These are phyloP conservation scores for Gallinago media DNA, from an alignment of 2,113 vertebrate genomes.

Conservation along the genomic window DNA sequence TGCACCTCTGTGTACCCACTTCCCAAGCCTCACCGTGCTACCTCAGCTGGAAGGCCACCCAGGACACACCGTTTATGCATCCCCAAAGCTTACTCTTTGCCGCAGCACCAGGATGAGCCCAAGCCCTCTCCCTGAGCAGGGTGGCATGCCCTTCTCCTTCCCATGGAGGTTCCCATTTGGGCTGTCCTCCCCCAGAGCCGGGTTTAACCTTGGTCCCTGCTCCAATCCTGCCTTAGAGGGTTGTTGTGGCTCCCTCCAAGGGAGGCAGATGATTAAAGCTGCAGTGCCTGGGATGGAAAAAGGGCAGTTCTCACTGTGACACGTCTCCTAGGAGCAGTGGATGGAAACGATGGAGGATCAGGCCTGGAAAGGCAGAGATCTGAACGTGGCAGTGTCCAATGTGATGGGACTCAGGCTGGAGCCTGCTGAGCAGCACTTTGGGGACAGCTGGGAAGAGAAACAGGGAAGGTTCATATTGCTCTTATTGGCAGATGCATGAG, in stretches of 20 bases:
- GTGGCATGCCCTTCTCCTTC: background rate
- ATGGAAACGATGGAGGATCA: background rate
- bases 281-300: background rate
- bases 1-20: background rate
- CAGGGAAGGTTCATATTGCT: background rate
- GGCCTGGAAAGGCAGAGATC: background rate
- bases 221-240: background rate
- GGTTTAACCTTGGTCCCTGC: background rate
- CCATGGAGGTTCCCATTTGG: background rate
- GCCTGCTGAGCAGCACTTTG: background rate
- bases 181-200: background rate
- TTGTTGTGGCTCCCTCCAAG: background rate
- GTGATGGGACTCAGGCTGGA: fast-evolving
- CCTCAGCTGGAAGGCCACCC: background rate
- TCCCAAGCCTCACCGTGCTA: background rate
- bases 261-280: background rate
- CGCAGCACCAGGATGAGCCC: background rate
- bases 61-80: fast-evolving
- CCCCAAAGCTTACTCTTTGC: background rate
- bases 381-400: fast-evolving
- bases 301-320: background rate
- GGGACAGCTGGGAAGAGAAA: background rate
- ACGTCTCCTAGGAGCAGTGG: background rate
- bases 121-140: background rate
- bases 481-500: background rate